A percentile compares a stretch with the other conserved stretches of the same genome.
These are phyloP conservation scores for Resseliella maxima DNA, from an alignment of 2,888 invertebrate genomes.

Conservation along the genomic window DNA sequence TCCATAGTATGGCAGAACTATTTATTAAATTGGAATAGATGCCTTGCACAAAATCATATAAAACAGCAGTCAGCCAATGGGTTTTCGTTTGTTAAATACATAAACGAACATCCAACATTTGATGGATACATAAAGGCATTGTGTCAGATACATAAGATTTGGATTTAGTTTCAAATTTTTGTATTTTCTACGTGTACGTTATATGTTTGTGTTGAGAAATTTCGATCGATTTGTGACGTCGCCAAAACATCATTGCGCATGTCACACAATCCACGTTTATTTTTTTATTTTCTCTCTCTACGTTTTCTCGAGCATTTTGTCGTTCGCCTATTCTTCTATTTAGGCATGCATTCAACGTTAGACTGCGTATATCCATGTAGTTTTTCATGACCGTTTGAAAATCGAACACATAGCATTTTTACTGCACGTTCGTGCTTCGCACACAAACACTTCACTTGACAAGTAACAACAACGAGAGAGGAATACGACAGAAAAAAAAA, in stretches of 20 bases:
- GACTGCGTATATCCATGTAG: neutral
- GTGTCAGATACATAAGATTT: slow-evolving; percentile 6
- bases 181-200: neutral
- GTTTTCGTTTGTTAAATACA: neutral
- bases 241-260: neutral
- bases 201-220: neutral
- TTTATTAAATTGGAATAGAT: slow-evolving; percentile 35
- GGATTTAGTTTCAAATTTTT: neutral
- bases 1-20: neutral
- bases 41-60: neutral
- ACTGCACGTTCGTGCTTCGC: neutral
- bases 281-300: neutral
- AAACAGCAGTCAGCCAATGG: slow-evolving; percentile 26
- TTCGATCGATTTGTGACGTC: slow-evolving; percentile 51
- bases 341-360: neutral
- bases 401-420: neutral
- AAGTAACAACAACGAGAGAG: neutral
- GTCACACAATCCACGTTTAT: slow-evolving; percentile 6
- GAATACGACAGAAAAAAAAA: no score
- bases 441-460: neutral
- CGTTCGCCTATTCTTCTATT: slow-evolving; percentile 13
- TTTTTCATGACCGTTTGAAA: slow-evolving; percentile 29
- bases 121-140: neutral
- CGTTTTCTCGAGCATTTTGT: neutral
- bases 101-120: neutral